These are phyloP conservation scores for Pseudotriccus pelzelni DNA, from an alignment of 2,797 vertebrate species.

Conservation along the genomic window DNA sequence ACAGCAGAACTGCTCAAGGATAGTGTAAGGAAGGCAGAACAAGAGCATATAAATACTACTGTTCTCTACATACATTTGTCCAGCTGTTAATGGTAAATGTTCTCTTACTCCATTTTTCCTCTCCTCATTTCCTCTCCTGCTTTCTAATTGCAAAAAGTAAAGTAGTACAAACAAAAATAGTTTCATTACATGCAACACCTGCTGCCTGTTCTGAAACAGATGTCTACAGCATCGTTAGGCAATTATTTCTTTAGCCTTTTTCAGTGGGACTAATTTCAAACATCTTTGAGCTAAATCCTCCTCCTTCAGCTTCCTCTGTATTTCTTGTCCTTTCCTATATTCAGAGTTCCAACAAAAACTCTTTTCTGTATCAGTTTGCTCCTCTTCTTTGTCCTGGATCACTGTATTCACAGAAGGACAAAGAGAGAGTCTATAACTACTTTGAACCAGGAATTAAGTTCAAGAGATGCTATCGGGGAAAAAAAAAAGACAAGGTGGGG, in stretches of 20 bases:
- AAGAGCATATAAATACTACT: neutral
- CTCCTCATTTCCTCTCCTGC: slow-evolving; percentile 22
- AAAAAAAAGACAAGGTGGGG: neutral
- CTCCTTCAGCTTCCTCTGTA: neutral
- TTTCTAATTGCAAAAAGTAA: slow-evolving; percentile 45
- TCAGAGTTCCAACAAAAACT: neutral
- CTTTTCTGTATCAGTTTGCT: neutral
- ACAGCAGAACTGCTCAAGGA: neutral
- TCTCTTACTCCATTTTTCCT: slow-evolving; percentile 24
- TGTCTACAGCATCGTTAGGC: slow-evolving; percentile 23
- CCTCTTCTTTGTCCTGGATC: slow-evolving; percentile 1
- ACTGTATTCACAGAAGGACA: neutral
- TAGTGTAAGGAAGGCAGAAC: neutral
- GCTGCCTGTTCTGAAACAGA: slow-evolving; percentile 53
- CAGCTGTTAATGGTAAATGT: slow-evolving; percentile 24
- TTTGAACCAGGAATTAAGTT: neutral
- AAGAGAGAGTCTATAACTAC: neutral
- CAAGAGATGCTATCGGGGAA: neutral
- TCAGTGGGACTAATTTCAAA: slow-evolving; percentile 18
- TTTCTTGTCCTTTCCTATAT: neutral
- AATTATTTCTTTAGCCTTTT: slow-evolving; percentile 25
- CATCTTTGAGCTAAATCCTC: neutral
- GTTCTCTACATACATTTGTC: neutral
- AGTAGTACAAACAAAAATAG: slow-evolving; percentile 24
- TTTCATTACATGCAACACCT: slow-evolving; percentile 45